A percentile compares a stretch with the other conserved stretches of the same genome.
Conservation (phyloP, 2,888 invertebrate genomes). For the Invenusta paracnida region DNA sequence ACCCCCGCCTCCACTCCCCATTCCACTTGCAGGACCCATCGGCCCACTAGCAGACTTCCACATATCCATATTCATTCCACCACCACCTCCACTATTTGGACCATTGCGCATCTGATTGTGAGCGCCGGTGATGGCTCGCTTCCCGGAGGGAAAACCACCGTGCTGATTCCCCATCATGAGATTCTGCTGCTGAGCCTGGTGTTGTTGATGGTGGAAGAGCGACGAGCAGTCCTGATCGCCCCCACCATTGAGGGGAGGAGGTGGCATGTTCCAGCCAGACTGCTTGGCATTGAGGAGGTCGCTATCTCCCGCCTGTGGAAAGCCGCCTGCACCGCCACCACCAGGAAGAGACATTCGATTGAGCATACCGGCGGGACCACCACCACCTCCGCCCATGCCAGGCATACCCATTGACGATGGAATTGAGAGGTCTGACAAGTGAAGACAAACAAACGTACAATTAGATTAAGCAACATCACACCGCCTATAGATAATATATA, state of each 20-base stretch:
- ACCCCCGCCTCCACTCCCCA: not conserved
- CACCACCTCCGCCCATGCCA: not conserved
- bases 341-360: not conserved
- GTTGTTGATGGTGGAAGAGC: not conserved
- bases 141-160: not conserved
- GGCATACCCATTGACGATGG: not conserved
- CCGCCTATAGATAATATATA: no score
- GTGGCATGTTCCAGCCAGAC: not conserved
- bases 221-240: not conserved
- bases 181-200: no score
- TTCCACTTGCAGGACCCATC: constrained; percentile 1
- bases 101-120: constrained; percentile 17
- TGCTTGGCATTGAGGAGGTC: not conserved
- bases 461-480: no score
- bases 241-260: no score
- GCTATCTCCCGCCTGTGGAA: not conserved
- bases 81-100: not conserved
- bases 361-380: not conserved
- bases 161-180: not conserved
- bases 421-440: not conserved
- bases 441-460: no score
- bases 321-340: not conserved
- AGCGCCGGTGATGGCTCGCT: constrained; percentile 31
- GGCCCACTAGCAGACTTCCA: constrained; percentile 30
- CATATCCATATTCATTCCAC: not conserved